Conservation (phyloP, 2,888 invertebrate genomes). For the Odontocolon sp. region DNA sequence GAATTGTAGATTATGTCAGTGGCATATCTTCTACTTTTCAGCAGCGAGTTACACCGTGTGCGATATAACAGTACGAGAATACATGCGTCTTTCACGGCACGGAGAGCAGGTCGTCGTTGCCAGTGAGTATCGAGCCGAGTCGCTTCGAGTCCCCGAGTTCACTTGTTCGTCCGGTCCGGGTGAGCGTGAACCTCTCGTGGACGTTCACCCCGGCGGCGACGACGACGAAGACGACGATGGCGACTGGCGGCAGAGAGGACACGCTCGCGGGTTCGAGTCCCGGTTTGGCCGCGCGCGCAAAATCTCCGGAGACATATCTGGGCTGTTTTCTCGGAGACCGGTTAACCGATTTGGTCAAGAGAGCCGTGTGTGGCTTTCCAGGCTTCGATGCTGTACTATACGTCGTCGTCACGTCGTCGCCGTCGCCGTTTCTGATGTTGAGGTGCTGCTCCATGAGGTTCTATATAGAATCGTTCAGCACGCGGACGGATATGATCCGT, state of each 20-base stretch:
- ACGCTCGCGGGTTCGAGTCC: conserved; percentile 68
- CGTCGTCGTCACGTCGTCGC: neutral
- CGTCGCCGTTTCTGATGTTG: neutral
- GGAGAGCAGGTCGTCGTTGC: conserved; percentile 48
- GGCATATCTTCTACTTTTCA: no score
- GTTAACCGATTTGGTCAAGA: conserved; percentile 77
- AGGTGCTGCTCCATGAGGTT: conserved; percentile 4
- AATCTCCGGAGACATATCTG: conserved; percentile 77
- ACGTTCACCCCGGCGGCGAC: conserved; percentile 73
- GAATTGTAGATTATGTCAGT: no score
- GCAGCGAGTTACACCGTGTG: no score
- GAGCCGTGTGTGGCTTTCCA: no score
- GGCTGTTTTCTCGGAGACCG: conserved; percentile 75
- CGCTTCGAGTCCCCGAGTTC: conserved; percentile 70
- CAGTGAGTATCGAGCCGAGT: conserved; percentile 45
- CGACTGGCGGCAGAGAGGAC: conserved; percentile 23
- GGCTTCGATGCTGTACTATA: neutral
- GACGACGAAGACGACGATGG: conserved; percentile 48
- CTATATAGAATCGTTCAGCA: conserved; percentile 37
- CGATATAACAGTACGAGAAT: neutral
- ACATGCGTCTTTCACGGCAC: neutral
- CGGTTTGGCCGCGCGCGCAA: conserved; percentile 70
- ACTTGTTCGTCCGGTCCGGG: conserved; percentile 75
- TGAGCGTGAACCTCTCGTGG: conserved; percentile 65
- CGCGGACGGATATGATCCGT: conserved; percentile 70